phyloP scores from a whole-genome alignment of 2,797 vertebrate species.

The Macropodus opercularis region DNA sequence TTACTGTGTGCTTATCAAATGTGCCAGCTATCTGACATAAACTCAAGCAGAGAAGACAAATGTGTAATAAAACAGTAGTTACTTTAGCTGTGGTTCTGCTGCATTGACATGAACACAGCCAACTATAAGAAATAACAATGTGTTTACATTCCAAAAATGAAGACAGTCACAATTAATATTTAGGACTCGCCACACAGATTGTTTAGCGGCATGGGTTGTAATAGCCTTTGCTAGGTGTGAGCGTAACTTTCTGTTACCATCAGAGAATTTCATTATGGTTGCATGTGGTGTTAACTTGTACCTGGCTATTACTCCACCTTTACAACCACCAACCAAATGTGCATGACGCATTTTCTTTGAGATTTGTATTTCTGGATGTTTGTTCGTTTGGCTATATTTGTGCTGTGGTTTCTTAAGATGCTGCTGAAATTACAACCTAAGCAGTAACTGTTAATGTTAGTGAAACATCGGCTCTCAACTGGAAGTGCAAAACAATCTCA shows the following conservation, averaged over 20 bases:
- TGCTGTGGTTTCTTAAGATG: constrained; percentile 62
- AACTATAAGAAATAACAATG: constrained; percentile 17
- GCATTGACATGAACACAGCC: too few species aligned
- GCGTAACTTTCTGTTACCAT: constrained; percentile 8
- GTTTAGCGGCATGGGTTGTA: background rate
- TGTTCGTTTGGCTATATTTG: constrained; percentile 46
- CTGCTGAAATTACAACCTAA: constrained; percentile 27
- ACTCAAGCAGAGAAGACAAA: too few species aligned
- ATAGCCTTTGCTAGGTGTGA: background rate
- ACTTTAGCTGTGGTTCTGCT: too few species aligned
- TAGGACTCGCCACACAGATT: constrained; percentile 5
- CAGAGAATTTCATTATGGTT: constrained; percentile 3
- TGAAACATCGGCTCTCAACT: constrained; percentile 67
- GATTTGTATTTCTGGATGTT: constrained; percentile 37
- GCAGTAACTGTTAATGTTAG: constrained; percentile 6
- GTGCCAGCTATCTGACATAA: too few species aligned
- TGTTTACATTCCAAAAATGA: constrained; percentile 62
- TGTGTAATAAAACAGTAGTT: too few species aligned
- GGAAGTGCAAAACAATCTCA: constrained; percentile 73
- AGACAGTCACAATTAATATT: constrained; percentile 12
- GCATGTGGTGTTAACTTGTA: constrained; percentile 26
- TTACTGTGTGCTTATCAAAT: too few species aligned
- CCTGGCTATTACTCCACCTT: background rate
- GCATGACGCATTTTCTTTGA: constrained; percentile 63
- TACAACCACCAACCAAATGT: constrained; percentile 45